Conservation (phyloP, 2,113 vertebrate species). For the Thryonomys swinderianus region DNA sequence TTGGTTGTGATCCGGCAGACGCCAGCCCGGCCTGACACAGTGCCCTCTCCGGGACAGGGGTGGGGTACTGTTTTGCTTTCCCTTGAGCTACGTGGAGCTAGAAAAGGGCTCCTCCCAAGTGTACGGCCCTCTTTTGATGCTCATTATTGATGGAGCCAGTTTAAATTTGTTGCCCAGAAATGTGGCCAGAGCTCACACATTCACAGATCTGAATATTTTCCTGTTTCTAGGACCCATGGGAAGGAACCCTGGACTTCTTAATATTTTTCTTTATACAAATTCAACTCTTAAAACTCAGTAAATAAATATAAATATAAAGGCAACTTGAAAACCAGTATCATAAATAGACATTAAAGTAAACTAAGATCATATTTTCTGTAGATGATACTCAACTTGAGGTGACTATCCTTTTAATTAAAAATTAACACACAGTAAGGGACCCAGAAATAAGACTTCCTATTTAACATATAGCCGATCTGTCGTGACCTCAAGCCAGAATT, state of each 20-base stretch:
- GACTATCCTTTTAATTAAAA: background rate
- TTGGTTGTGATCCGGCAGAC: background rate
- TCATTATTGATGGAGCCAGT: background rate
- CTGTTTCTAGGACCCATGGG: background rate
- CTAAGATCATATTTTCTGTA: background rate
- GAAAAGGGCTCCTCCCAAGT: background rate
- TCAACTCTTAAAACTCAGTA: background rate
- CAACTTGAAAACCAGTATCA: background rate
- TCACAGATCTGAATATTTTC: background rate
- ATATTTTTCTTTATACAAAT: background rate
- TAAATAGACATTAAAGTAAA: conserved; percentile 21
- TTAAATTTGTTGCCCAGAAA: background rate
- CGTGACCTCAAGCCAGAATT: background rate
- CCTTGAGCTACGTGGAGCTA: background rate
- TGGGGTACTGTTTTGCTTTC: conserved; percentile 11
- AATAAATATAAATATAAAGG: background rate
- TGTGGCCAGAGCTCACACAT: background rate
- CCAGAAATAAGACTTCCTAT: background rate
- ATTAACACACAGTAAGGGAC: background rate
- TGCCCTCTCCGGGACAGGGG: background rate
- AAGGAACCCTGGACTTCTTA: background rate
- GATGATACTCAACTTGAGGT: too few species aligned
- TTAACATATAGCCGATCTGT: background rate
- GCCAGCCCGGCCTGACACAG: background rate
- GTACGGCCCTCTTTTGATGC: background rate